Evolutionary conservation across 2,113 vertebrate species (phyloP).

Genomic region (Phyllopteryx taeniolatus): DNA sequence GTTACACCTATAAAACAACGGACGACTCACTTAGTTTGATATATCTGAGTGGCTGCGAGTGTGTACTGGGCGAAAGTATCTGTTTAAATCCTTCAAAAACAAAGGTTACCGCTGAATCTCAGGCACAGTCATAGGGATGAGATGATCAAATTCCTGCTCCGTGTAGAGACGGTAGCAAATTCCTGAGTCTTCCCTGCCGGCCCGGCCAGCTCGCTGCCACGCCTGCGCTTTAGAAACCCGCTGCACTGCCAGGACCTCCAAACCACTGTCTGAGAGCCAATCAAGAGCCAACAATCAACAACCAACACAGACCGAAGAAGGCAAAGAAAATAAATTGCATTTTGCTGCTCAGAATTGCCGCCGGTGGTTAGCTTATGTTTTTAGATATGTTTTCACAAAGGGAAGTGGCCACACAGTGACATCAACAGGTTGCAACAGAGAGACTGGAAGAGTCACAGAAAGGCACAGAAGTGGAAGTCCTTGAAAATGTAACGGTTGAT

Average conservation of each 20-base stretch:
- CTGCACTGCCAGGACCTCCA: constrained; percentile 93
- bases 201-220: constrained; percentile 90
- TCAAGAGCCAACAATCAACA: neutral
- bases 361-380: too few species aligned
- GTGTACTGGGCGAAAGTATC: neutral
- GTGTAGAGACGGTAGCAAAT: constrained; percentile 92
- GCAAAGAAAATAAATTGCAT: neutral
- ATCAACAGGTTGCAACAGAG: too few species aligned
- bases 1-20: constrained; percentile 81
- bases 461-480: too few species aligned
- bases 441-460: too few species aligned
- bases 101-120: constrained; percentile 90
- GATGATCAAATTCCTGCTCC: constrained; percentile 87
- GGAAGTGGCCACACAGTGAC: too few species aligned
- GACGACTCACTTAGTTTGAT: neutral
- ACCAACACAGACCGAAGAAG: constrained; percentile 6
- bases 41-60: neutral
- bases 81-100: neutral
- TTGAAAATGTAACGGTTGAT: too few species aligned
- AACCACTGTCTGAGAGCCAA: constrained; percentile 77
- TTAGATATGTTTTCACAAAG: too few species aligned
- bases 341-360: neutral
- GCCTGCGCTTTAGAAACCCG: constrained; percentile 93
- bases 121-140: constrained; percentile 85
- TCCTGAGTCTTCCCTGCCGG: constrained; percentile 87